Base-by-base conservation (phyloP, 1,140 invertebrate species). In the Euglossa dilemma region DNA sequence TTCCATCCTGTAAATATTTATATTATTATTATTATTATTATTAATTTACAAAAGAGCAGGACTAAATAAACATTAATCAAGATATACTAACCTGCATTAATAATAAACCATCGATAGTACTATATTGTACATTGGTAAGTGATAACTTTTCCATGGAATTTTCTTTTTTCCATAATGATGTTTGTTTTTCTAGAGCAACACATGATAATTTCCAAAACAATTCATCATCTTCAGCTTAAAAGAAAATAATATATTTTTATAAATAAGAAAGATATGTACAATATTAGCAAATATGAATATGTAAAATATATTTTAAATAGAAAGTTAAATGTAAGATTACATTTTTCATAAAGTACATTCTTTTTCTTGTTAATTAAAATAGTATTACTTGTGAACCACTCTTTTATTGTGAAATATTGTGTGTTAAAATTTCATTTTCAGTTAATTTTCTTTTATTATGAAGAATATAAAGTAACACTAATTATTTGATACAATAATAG, bases 151-250 rank as follows among this genome's bases (percentile, higher is more conserved):
- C 89, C 77, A 92, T 76, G 0, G 84, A 59, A 71, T 85, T 71
- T 59, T 84, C 64, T 12, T 90, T 86, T 72, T 47, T 89, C 93
- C 93, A 94, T 63, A 92, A 74, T 28, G 74, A 80, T 61, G 67
- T 47, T 81, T 93, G 90, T 56, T 91, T 91, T 57, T 94, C 93
- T 43, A 94, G 85, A 45, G 85, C 79, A 25, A 91, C 76, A 54
- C 93, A 94, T 0, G 93, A 93, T 54, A 91, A 80, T 84, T 93
- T 94, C 92, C 93, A 94, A 89, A 93, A 93, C 18, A 92, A 66
- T 79, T 92, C 90, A 76, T 93, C 90, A 14, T 88, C 82, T 43
- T 90, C 85, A 59, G 77, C 92, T 93, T 61, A 36, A 89, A 91
- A 89, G 50, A 5, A 59, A 47, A 50, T 1, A 23, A n/a, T 25